These are phyloP conservation scores for Volucella inanis DNA, from an alignment of 2,888 invertebrate genomes.

Conservation along the genomic window DNA sequence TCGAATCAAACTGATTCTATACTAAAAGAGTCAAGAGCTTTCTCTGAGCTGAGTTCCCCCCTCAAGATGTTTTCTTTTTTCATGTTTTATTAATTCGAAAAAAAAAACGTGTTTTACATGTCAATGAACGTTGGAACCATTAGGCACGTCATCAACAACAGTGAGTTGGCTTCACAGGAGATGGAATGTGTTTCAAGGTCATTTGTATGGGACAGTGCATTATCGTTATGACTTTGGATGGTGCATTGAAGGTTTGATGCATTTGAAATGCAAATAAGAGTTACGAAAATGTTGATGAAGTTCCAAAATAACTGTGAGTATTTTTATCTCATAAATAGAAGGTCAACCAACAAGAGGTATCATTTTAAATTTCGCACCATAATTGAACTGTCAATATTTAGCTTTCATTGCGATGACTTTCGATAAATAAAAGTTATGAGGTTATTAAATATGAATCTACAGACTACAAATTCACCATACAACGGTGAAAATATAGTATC, in stretches of 20 bases:
- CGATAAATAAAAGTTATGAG: no score
- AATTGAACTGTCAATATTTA: no score
- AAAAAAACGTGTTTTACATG: slow-evolving; percentile 47
- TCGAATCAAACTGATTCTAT: slow-evolving; percentile 40
- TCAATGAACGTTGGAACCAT: slow-evolving; percentile 31
- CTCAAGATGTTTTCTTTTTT: slow-evolving; percentile 4
- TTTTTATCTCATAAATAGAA: no score
- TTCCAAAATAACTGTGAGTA: no score
- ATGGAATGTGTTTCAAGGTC: slow-evolving; percentile 26
- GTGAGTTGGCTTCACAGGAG: slow-evolving; percentile 9
- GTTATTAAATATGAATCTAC: no score
- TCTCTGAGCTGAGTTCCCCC: slow-evolving; percentile 27
- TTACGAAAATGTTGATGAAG: no score
- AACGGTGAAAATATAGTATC: no score
- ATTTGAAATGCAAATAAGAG: no score
- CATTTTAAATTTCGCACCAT: no score
- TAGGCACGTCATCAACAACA: neutral
- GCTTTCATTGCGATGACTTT: no score
- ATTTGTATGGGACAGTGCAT: slow-evolving; percentile 21
- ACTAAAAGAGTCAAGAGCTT: slow-evolving; percentile 27
- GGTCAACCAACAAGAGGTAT: no score
- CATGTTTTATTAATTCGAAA: neutral
- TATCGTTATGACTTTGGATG: neutral
- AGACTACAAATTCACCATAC: no score
- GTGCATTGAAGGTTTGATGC: neutral